Evolutionary conservation across 1,140 invertebrate species (phyloP).

Genomic region (Harlomillsia oculata): DNA sequence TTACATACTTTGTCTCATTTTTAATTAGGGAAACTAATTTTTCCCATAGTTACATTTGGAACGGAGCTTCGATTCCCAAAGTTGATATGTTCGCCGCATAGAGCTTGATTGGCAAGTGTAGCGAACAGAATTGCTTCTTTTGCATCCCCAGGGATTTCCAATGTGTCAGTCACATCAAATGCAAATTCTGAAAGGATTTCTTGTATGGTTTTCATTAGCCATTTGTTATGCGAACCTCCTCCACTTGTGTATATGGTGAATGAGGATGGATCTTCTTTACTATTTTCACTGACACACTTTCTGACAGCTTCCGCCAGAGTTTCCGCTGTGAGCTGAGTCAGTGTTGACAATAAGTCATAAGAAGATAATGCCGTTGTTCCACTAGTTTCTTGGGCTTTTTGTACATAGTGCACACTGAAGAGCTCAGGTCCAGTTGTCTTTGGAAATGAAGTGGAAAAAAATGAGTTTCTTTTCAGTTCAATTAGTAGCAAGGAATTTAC

Average conservation of each 20-base stretch:
- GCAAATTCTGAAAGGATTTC: neutral
- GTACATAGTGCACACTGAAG: slow-evolving; percentile 13
- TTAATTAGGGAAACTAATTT: slow-evolving; percentile 11
- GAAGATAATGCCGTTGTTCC: neutral
- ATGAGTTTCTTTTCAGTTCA: neutral
- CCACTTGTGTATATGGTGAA: slow-evolving; percentile 9
- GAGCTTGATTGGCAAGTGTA: slow-evolving; percentile 12
- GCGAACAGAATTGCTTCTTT: slow-evolving; percentile 23
- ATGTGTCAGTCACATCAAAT: neutral
- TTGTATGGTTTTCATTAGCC: neutral
- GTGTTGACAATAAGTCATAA: slow-evolving; percentile 11
- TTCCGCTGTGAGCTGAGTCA: slow-evolving; percentile 14
- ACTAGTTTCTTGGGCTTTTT: neutral
- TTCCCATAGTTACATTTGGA: slow-evolving; percentile 11
- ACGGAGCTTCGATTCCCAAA: neutral
- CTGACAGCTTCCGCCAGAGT: slow-evolving; percentile 6
- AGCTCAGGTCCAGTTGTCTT: slow-evolving; percentile 19
- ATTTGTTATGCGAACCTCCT: slow-evolving; percentile 10
- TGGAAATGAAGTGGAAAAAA: slow-evolving; percentile 6
- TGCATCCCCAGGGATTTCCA: slow-evolving; percentile 13
- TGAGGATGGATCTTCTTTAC: neutral
- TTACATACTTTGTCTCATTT: too few species aligned
- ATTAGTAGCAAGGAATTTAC: slow-evolving; percentile 5
- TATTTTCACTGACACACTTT: neutral
- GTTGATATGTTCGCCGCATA: neutral